These are phyloP conservation scores for Plecotus auritus DNA, from an alignment of 2,113 vertebrate species.

Conservation along the genomic window DNA sequence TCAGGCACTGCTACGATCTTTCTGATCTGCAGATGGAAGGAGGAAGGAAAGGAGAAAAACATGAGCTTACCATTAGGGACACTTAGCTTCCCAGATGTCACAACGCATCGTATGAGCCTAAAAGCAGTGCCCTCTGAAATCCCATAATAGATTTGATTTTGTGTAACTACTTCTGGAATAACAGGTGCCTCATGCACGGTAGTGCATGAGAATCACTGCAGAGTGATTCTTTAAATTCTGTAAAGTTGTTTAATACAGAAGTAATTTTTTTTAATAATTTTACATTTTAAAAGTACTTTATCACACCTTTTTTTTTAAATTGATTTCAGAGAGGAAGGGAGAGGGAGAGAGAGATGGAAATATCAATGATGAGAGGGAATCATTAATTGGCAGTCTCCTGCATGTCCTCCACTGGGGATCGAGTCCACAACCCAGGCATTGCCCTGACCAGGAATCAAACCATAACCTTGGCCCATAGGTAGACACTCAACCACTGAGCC, in stretches of 20 bases:
- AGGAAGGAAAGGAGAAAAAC: background rate
- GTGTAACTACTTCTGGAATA: background rate
- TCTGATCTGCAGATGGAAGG: background rate
- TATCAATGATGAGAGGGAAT: too few species aligned
- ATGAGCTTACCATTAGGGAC: background rate
- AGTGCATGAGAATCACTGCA: background rate
- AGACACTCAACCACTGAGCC: too few species aligned
- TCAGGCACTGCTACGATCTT: background rate
- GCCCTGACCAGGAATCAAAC: too few species aligned
- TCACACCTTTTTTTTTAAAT: background rate
- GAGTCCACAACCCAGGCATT: too few species aligned
- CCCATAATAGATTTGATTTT: background rate
- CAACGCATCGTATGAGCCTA: background rate
- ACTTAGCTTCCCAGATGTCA: background rate
- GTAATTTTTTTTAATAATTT: background rate
- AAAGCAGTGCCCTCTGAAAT: background rate
- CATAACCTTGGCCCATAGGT: too few species aligned
- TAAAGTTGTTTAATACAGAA: background rate
- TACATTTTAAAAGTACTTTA: background rate
- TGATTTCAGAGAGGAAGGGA: too few species aligned
- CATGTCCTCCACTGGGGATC: too few species aligned
- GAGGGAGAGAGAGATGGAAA: too few species aligned
- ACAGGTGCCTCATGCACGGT: background rate
- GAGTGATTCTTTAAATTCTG: background rate
- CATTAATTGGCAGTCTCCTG: too few species aligned